These are phyloP conservation scores for Platysternon megacephalum DNA, from an alignment of 2,113 vertebrate genomes.

Conservation along the genomic window DNA sequence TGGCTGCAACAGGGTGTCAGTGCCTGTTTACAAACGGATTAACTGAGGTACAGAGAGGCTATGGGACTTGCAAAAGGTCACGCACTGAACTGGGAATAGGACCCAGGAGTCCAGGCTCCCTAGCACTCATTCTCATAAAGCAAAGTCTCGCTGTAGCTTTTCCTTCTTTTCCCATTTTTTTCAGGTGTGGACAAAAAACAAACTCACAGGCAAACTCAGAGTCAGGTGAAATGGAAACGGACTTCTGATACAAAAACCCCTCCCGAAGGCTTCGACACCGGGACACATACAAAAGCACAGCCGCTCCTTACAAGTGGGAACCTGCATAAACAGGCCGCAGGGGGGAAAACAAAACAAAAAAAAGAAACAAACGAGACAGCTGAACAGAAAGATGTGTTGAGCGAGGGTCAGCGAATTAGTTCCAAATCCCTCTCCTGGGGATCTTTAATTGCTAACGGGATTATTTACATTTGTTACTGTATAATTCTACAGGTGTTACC, in stretches of 20 bases:
- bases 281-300: neutral
- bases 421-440: neutral
- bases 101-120: neutral
- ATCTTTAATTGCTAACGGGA: neutral
- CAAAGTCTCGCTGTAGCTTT: neutral
- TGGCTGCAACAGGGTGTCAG: neutral
- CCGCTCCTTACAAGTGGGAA: neutral
- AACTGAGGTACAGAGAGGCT: neutral
- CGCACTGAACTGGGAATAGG: neutral
- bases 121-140: neutral
- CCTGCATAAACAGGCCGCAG: neutral
- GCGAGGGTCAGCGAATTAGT: neutral
- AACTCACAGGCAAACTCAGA: neutral
- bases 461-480: neutral
- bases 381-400: accelerated
- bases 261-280: neutral
- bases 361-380: accelerated
- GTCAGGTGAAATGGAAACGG: neutral
- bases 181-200: neutral
- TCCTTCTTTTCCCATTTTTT: neutral
- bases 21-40: neutral
- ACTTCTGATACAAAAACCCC: neutral
- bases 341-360: neutral
- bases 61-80: neutral
- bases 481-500: constrained; percentile 53